Base-by-base conservation (phyloP, 2,888 invertebrate species). In the Vannuccia rotundouncinata region DNA sequence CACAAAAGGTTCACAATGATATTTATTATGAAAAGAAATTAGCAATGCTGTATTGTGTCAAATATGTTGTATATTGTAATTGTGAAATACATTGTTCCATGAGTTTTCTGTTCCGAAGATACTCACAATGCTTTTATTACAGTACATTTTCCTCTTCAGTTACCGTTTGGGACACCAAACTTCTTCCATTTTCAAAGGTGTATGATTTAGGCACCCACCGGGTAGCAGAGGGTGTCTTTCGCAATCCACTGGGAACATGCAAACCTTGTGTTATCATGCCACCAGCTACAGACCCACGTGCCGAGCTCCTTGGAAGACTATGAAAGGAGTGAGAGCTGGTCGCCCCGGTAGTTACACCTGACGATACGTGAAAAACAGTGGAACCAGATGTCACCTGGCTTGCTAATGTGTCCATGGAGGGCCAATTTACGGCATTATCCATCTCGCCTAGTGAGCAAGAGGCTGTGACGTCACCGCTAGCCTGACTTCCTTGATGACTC, bases 381-480 rank as follows among this genome's bases (percentile, higher is more conserved):
- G 10, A n/a, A 2, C 17, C 5, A 45, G 45, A 45, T 22, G 66
- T 66, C 66, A 66, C 66, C 22, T 66, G 66, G 25, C 66, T 66
- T 22, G 66, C 66, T 27, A 66, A 27, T 66, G 66, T 66, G 66
- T 66, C 66, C 2, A 22, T 5, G 2, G 66, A 66, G 5, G 66
- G 10, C 66, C 66, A 66, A 27, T 5, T 66, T 17, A 22, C 5
- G 17, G 25, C 5, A 22, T 22, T 66, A 22, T 66, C 66, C 10
- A 66, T 66, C 5, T 66, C 66, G 25, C 66, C 66, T 2, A 66
- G 22, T n/a, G 66, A 66, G 66, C 66, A 66, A 27, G 66, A 66
- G 17, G 17, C 66, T 5, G 66, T 66, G 10, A 66, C 66, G 66
- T 66, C 66, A 22, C 66, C 66, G 22, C 66, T 27, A 5, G 2